Base-by-base conservation (phyloP, 2,113 vertebrate genomes). In the Pygoscelis antarcticus region DNA sequence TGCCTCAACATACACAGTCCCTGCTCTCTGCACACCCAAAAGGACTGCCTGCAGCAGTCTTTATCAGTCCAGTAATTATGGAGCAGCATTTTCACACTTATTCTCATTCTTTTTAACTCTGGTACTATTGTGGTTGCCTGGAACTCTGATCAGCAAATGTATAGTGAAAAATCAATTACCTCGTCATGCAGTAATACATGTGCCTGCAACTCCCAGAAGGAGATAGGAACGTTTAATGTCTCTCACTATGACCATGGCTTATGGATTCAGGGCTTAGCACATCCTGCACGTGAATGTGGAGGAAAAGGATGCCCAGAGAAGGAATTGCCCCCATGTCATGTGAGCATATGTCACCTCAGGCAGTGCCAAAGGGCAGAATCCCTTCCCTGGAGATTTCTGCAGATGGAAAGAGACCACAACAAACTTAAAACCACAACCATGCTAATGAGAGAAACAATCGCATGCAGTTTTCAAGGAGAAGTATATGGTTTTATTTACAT, bases 281-380 rank as follows among this genome's bases (percentile, higher is more conserved):
- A 84, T 36, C 32, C 51, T 0, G 0, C 0, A 4, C 15, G 10
- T 36, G n/a, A 82, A 64, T 30, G 46, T 0, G 7, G 44, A 64
- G 19, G 16, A 19, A 84, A 78, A 19, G 38, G 21, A 66, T 51
- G 19, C 15, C 42, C 85, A 75, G n/a, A 71, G 46, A 38, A 80
- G 32, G 57, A 90, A 51, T 9, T 42, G 13, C 7, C 25, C 29
- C 51, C n/a, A 8, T 16, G 11, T 58, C 42, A 79, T 6, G 5
- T 5, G 8, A 77, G 6, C 44, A 18, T 65, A 30, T 23, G 21
- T 46, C 34, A 76, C 44, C 57, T 65, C 19, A 49, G 44, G 40
- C 30, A 72, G 5, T 36, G 54, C 15, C 36, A 49, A 83, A 55
- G 40, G 68, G 22, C 54, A 83, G 65, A 40, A 65, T 42, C 10